Evolutionary conservation across 2,797 vertebrate species (phyloP).

Genomic region (Rallus crepitans): DNA sequence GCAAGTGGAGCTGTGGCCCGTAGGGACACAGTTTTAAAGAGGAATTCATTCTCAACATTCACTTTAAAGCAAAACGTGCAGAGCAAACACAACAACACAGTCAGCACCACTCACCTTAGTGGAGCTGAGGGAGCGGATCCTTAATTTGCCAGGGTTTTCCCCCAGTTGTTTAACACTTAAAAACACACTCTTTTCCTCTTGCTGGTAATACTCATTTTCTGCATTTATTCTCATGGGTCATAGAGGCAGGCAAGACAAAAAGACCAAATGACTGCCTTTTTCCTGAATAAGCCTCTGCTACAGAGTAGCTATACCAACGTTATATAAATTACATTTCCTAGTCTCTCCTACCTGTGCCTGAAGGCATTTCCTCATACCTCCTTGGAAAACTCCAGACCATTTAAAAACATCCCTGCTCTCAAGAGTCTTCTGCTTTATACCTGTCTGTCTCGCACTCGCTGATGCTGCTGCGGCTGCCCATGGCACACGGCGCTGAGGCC

Average conservation of each 20-base stretch:
- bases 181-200: not conserved
- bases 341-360: not conserved
- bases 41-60: not conserved
- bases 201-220: not conserved
- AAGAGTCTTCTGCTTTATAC: not conserved
- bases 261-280: not conserved
- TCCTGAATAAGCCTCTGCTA: not conserved
- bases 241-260: not conserved
- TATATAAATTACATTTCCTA: not conserved
- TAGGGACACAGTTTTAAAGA: not conserved
- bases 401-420: not conserved
- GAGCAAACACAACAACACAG: not conserved
- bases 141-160: not conserved
- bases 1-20: not conserved
- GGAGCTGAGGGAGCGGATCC: not conserved
- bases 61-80: not conserved
- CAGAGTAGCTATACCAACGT: not conserved
- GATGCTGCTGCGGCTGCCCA: not conserved
- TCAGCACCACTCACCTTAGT: not conserved
- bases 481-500: not conserved
- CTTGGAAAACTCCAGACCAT: not conserved
- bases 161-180: not conserved
- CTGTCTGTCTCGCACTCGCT: not conserved
- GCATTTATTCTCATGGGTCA: not conserved
- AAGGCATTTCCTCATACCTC: conserved; percentile 29